phyloP scores from a whole-genome alignment of 2,888 invertebrate species.

The Eugnorisma glareosa region DNA sequence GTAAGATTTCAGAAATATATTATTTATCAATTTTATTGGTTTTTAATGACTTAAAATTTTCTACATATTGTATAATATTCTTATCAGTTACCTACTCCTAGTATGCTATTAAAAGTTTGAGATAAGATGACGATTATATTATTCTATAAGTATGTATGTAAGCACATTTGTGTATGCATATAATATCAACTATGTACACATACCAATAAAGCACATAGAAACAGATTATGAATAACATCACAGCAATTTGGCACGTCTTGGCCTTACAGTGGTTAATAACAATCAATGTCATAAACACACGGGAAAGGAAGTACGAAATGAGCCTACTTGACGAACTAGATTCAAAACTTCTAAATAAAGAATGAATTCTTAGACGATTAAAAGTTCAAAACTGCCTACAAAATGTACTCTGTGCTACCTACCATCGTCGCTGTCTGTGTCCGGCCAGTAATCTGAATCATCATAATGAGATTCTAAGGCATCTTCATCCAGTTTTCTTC shows the following conservation, averaged over 20 bases:
- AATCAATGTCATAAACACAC: constrained; percentile 47
- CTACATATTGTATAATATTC: background rate
- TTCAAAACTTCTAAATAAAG: constrained; percentile 13
- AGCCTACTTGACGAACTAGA: constrained; percentile 9
- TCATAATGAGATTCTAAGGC: constrained; percentile 78
- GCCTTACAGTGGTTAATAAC: constrained; percentile 19
- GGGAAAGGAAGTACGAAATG: constrained; percentile 9
- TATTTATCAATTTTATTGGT: background rate
- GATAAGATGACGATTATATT: background rate
- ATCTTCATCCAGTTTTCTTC: constrained; percentile 79
- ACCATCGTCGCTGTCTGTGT: constrained; percentile 83
- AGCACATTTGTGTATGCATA: background rate
- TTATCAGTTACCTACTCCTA: background rate
- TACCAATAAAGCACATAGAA: background rate
- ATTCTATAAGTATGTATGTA: background rate
- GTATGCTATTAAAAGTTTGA: background rate
- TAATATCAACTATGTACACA: background rate
- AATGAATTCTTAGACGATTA: constrained; percentile 25
- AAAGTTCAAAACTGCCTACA: constrained; percentile 40
- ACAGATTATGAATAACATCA: constrained; percentile 20
- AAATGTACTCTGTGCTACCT: too few species aligned
- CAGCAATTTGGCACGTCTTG: constrained; percentile 26
- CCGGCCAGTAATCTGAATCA: constrained; percentile 85
- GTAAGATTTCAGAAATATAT: background rate
- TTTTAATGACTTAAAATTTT: background rate